phyloP scores from a whole-genome alignment of 2,113 vertebrate genomes.

The Gallinago paraguaiae region DNA sequence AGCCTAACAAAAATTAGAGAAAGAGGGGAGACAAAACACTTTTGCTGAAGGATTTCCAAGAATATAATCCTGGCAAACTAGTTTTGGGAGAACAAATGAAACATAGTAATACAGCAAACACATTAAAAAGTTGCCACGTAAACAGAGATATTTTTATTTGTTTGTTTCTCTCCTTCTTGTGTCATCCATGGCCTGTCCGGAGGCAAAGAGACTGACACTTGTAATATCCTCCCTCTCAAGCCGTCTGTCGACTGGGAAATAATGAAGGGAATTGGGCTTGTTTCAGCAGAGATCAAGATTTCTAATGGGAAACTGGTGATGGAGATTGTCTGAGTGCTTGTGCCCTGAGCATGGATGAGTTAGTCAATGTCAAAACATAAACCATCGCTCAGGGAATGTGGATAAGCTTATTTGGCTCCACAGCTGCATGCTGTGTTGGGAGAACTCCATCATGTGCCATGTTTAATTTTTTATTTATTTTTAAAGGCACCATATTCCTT shows the following conservation, averaged over 20 bases:
- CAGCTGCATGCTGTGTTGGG: not conserved
- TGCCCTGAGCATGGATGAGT: conserved; percentile 62
- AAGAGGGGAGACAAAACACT: not conserved
- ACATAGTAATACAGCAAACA: not conserved
- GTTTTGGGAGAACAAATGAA: conserved; percentile 9
- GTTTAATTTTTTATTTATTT: not conserved
- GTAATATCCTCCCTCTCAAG: conserved; percentile 64
- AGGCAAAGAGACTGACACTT: conserved; percentile 56
- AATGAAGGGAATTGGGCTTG: conserved; percentile 49
- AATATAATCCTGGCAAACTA: not conserved
- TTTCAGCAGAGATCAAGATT: conserved; percentile 63
- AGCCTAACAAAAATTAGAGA: not conserved
- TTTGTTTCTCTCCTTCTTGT: not conserved
- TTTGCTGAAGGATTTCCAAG: not conserved
- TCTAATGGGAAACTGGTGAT: conserved; percentile 52
- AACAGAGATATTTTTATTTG: conserved; percentile 38
- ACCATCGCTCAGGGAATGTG: conserved; percentile 21
- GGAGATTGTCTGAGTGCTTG: conserved; percentile 56
- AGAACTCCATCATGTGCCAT: not conserved
- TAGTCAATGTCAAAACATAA: conserved; percentile 66
- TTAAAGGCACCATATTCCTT: not conserved
- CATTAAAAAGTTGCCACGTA: conserved; percentile 30
- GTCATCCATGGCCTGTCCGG: conserved; percentile 1
- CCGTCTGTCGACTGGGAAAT: conserved; percentile 33
- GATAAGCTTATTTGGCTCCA: conserved; percentile 19